Evolutionary conservation across 2,113 vertebrate species (phyloP), one percentile per base, ranked within the genome.

Genomic region (Conger conger): DNA sequence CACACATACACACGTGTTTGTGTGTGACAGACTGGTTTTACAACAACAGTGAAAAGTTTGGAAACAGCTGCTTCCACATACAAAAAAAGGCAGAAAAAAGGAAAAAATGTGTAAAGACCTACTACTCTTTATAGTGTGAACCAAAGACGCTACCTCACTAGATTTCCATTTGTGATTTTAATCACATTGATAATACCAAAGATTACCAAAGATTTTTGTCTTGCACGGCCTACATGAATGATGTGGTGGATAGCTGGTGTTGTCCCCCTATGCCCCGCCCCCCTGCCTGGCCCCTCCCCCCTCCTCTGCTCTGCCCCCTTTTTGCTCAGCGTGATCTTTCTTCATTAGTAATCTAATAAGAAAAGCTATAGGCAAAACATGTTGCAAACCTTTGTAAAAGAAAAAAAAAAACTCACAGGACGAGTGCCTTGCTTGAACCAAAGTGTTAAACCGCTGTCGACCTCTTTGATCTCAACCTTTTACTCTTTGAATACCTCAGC

Each of bases 131-230:
- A 96, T 97, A 97, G 97, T 97, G 96, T 97, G 97, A 99, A 99
- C 97, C 97, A 98, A 99, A 99, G 98, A 99, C 94, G 97, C 98
- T 99, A 99, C 98, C 98, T 99, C 98, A 99, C 97, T 98, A 97
- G 91, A 97, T 98, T 97, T 98, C 97, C 97, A 98, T 96, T 97
- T 88, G 97, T 99, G 97, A 99, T 99, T 97, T 98, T 96, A 97
- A 98, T 99, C 98, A 99, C 97, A 93, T 96, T 96, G 97, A 98
- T 95, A 97, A 99, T 98, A 99, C 98, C 98, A 99, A 99, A 99
- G 98, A 99, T 95, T 97, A 98, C 97, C 97, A 98, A 99, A 98
- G 97, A 98, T 97, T 94, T 92, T 94, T 96, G 45, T 96, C 93
- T 94, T 97, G 97, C 97, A 98, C 96, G 96, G 97, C 96, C 96